A percentile compares a stretch with the other conserved stretches of the same genome.
phyloP scores from a whole-genome alignment of 2,888 invertebrate species.

The Odiellus spinosus region DNA sequence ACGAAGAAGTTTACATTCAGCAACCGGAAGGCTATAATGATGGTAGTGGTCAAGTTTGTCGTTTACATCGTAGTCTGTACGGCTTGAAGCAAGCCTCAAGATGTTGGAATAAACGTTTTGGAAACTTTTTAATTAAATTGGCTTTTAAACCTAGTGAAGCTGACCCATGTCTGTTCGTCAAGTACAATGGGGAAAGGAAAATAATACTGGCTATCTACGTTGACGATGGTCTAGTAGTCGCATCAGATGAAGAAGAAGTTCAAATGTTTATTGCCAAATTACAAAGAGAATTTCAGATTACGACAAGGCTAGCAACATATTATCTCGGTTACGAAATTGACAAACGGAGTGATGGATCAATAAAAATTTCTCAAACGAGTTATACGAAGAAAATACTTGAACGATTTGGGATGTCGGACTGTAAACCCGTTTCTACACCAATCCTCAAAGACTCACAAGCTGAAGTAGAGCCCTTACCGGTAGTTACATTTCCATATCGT shows the following conservation, averaged over 20 bases:
- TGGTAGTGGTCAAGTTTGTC: too few relatives aligned
- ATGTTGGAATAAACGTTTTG: slow-evolving; percentile 6
- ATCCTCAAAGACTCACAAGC: too few relatives aligned
- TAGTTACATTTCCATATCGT: too few relatives aligned
- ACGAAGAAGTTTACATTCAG: too few relatives aligned
- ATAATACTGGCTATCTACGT: slow-evolving; percentile 8
- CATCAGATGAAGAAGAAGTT: slow-evolving; percentile 4
- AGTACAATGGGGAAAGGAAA: slow-evolving; percentile 3
- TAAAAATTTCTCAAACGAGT: too few relatives aligned
- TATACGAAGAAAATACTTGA: slow-evolving; percentile 8
- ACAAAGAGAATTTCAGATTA: background rate
- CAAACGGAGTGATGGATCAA: too few relatives aligned
- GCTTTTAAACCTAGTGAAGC: background rate
- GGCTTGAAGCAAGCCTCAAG: too few relatives aligned
- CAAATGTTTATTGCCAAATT: slow-evolving; percentile 3
- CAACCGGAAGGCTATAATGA: too few relatives aligned
- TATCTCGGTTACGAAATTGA: slow-evolving; percentile 1
- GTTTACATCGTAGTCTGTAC: too few relatives aligned
- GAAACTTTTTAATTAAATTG: slow-evolving; percentile 3
- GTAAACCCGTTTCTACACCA: slow-evolving; percentile 10
- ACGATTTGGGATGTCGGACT: slow-evolving; percentile 5
- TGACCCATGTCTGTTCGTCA: slow-evolving; percentile 4
- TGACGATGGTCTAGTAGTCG: slow-evolving; percentile 9
- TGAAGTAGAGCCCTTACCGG: too few relatives aligned
- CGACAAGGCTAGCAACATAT: too few relatives aligned